Evolutionary conservation across 2,797 vertebrate species (phyloP).

Genomic region (Limosa lapponica): DNA sequence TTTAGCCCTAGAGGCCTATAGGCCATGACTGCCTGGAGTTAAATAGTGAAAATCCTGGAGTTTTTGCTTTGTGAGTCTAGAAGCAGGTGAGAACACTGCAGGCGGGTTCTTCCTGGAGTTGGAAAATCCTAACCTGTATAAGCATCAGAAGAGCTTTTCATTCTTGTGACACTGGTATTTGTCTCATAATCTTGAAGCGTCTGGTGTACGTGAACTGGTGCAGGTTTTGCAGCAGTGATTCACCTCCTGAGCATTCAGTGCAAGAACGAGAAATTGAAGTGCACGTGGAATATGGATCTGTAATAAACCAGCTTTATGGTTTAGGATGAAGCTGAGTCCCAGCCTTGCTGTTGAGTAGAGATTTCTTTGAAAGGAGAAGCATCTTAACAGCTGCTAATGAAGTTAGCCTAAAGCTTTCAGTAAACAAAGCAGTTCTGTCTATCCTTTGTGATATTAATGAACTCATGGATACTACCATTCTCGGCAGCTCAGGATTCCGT

Average conservation of each 20-base stretch:
- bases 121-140: not conserved
- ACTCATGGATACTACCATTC: not conserved
- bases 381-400: not conserved
- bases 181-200: not conserved
- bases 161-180: not conserved
- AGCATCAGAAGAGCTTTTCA: not conserved
- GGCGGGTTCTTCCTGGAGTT: not conserved
- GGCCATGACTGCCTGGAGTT: not conserved
- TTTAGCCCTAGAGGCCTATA: not conserved
- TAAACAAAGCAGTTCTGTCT: not conserved
- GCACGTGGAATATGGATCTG: fast-evolving
- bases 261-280: not conserved
- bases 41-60: not conserved
- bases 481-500: not conserved
- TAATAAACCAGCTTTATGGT: not conserved
- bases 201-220: not conserved
- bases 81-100: not conserved
- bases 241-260: not conserved
- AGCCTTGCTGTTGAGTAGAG: not conserved
- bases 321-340: not conserved
- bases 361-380: not conserved
- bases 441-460: not conserved
- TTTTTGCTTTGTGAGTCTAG: not conserved
- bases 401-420: not conserved
- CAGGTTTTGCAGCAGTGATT: not conserved